Evolutionary conservation across 2,113 vertebrate genomes (phyloP), one percentile per base, ranked within the genome.

Genomic region (Anhinga anhinga): DNA sequence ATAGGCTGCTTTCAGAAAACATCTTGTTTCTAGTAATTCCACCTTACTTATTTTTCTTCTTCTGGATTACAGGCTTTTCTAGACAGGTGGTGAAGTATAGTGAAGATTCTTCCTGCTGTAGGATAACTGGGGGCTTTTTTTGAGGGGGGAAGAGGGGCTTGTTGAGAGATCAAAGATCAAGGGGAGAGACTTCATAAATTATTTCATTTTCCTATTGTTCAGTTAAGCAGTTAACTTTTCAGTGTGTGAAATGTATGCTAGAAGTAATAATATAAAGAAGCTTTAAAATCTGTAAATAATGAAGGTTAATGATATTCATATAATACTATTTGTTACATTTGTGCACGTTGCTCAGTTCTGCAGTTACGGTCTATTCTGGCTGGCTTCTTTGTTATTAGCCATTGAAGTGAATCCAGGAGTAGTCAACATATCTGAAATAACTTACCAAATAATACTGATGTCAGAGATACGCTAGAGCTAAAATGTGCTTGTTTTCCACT

Each of bases 111-210:
- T 76, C 32, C 16, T 78, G 17, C 23, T 1, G 0, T 53, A 50
- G 4, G 65, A 2, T 25, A 92, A 58, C 11, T 23, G 19, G 3
- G 16, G 13, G 3, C 9, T 44, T 72, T n/a, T 19, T 38, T 53
- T 47, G 0, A 6, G 1, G 0, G 8, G 16, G 7, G 11, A 4
- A 4, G 4, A 11, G 6, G 9, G 6, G 19, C 20, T 58, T 77
- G 17, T 59, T 83, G 63, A 53, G 63, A 88, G 10, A 74, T 80
- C 17, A 50, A 25, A 80, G 38, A 78, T 27, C 13, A 45, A 72
- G 15, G 27, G n/a, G 17, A 44, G 23, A 44, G 36, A 47, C 17
- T 85, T 92, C 5, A 32, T 58, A 76, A 63, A 58, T 17, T 4
- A 23, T 82, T 17, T n/a, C 0, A 44, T 59, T 71, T 86, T 78